phyloP scores from a whole-genome alignment of 1,140 invertebrate genomes.

The Scylla paramamosain region DNA sequence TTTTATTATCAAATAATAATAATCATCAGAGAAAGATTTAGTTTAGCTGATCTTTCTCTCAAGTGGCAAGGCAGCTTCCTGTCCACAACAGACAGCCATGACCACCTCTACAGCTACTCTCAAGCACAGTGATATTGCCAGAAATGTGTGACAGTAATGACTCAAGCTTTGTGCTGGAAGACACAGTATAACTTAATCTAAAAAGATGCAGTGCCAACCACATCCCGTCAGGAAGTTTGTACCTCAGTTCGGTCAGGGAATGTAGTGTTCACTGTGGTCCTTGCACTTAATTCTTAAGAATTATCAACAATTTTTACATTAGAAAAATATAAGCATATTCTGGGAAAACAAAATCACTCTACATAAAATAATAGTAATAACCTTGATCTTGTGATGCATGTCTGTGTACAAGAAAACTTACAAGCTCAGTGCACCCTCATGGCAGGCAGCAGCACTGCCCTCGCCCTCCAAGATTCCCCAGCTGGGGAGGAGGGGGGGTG shows the following conservation, averaged over 20 bases:
- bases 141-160: neutral
- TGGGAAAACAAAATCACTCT: neutral
- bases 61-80: neutral
- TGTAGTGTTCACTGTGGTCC: conserved; percentile 11
- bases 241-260: neutral
- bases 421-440: neutral
- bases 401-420: neutral
- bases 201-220: neutral
- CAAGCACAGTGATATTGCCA: neutral
- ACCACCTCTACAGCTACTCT: conserved; percentile 8
- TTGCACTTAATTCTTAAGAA: neutral
- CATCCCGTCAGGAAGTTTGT: neutral
- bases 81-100: neutral
- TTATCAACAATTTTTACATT: neutral
- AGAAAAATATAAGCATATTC: conserved; percentile 25
- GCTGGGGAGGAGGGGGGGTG: no score
- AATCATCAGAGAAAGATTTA: neutral
- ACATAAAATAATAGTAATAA: neutral
- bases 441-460: neutral
- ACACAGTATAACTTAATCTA: neutral
- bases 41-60: neutral
- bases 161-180: neutral
- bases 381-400: neutral
- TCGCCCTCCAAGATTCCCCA: no score
- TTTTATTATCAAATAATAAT: neutral